Evolutionary conservation across 2,888 invertebrate genomes (phyloP), one percentile per base, ranked within the genome.

Genomic region (Ormyrus nitidulus): DNA sequence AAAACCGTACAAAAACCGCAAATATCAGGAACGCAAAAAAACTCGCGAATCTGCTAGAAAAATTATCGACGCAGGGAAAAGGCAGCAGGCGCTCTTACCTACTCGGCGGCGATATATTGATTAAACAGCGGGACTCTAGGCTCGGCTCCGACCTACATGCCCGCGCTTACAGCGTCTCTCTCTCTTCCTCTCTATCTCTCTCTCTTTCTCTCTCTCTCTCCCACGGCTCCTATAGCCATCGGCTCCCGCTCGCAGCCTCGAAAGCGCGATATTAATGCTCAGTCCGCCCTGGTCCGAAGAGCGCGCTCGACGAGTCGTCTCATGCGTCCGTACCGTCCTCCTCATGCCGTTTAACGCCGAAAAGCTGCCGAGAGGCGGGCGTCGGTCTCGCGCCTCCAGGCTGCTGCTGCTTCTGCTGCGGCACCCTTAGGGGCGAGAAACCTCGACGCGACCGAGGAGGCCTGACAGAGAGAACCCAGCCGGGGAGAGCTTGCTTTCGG

Each of bases 41-140:
- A 34, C 34, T 34, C 34, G 34, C 34, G 34, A 34, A 34, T 34
- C 4, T 4, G 34, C 34, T 2, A 34, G 4, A 34, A 34, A 34
- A 68, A n/a, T 79, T 79, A 79, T 64, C 79, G 74, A 69, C 74
- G 5, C 46, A 54, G 49, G 74, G 69, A 11, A 69, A 79, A 3
- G 51, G 74, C 58, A 56, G 46, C 48, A 7, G 34, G 44, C 64
- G 58, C 13, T 49, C 46, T 79, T 79, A 79, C 74, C 79, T n/a
- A 70, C 34, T 34, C 62, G 51, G 6, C 19, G 44, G 13, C 58
- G 54, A 62, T 6, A 56, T 69, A 77, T 77, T 70, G 77, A 77
- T 77, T 77, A 51, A 77, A 70, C 66, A 75, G 53, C 6, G 34
- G 8, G 66, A 34, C 19, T 34, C 11, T 44, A 69, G 54, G 11